phyloP scores from a whole-genome alignment of 2,797 vertebrate species.

The Podargus strigoides region DNA sequence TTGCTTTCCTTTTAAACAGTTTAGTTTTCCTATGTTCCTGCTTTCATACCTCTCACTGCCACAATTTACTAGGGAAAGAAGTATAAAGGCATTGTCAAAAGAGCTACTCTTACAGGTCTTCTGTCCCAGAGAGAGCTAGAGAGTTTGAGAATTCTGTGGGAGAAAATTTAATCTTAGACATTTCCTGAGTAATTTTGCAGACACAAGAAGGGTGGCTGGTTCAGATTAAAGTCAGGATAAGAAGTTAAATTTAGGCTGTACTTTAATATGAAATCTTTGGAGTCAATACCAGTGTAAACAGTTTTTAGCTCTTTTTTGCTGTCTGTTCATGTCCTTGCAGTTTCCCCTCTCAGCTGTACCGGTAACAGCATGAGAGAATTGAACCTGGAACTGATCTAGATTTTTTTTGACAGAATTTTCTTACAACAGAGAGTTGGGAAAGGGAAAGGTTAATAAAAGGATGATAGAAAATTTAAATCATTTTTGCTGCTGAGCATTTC shows the following conservation, averaged over 20 bases:
- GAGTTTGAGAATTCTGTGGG: slow-evolving; percentile 5
- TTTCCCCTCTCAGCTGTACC: background rate
- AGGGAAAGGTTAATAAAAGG: background rate
- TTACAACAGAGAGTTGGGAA: background rate
- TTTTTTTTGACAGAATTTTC: background rate
- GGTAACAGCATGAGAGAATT: background rate
- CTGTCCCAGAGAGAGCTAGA: background rate
- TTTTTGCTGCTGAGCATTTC: background rate
- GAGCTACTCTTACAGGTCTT: background rate
- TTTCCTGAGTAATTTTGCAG: slow-evolving; percentile 42
- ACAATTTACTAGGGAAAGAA: background rate
- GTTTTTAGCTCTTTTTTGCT: background rate
- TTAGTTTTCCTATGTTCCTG: background rate
- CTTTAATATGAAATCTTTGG: slow-evolving; percentile 20
- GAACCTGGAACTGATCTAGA: background rate
- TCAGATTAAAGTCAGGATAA: slow-evolving; percentile 10
- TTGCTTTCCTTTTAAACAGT: background rate
- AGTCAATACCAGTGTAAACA: background rate
- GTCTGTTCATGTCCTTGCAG: background rate
- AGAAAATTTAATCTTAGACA: slow-evolving; percentile 36
- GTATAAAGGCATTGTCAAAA: background rate
- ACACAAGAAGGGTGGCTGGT: background rate
- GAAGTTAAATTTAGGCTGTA: slow-evolving; percentile 44
- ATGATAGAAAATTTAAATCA: background rate
- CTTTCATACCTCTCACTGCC: background rate